Base-by-base conservation (phyloP, 2,797 vertebrate genomes). In the Geotrypetes seraphini region DNA sequence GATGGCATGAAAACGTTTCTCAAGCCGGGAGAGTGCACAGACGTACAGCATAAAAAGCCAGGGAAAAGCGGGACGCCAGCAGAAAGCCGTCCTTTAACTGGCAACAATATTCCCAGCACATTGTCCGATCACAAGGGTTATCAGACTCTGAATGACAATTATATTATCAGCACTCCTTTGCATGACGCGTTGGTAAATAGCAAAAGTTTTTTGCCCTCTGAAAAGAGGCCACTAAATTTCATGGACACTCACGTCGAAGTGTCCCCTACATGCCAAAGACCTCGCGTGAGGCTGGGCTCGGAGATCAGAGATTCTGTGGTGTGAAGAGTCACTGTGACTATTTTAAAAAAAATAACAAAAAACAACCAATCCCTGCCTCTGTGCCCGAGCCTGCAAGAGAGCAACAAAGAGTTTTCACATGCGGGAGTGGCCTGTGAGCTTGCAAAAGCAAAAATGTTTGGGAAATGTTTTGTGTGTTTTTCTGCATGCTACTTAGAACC, bases 251-350 rank as follows among this genome's bases (percentile, higher is more conserved):
- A 83, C 0, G 91, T 95, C 50, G 92, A 96, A 66, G 88, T 93
- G 36, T 91, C 87, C 1, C 79, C 87, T 0, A 51, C 81, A 22
- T 88, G 91, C 63, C 91, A 89, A 13, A 75, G 88, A 54, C 93
- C 92, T 8, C 79, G 95, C n/a, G 92, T 99, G 37, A 82, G 94
- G 49, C 86, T 97, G 25, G 93, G 94, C 57, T 95, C 95, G 0
- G 92, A 91, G 66, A 98, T 98, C 59, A 92, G 91, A 71, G 95
- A 98, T 82, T 97, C 94, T 0, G 90, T 96, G 33, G 92, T 97
- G 66, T 98, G 82, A 96, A 1, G 1, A 30, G 1, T 34, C 16
- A 31, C 39, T 54, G 44, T 56, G n/a, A n/a, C n/a, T 45, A n/a
- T n/a, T n/a, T n/a, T n/a, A n/a, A n/a, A n/a, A n/a, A n/a, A n/a